Percentiles rank a stretch among this genome's conserved stretches.
These are phyloP conservation scores for Echiichthys vipera DNA, from an alignment of 2,797 vertebrate species.

Conservation along the genomic window DNA sequence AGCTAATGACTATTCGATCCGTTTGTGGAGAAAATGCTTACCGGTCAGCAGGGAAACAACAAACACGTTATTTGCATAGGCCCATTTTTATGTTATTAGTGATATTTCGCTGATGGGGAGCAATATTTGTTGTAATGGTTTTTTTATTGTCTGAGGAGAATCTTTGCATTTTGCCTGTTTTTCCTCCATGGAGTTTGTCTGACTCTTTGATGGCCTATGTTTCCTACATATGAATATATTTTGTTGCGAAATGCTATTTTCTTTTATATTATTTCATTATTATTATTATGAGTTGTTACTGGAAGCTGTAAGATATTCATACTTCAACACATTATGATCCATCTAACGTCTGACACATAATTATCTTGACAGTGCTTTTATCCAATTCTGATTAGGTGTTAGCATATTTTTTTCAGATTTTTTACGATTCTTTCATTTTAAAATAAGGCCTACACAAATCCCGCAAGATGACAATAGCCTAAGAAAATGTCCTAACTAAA, in stretches of 20 bases:
- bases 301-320: neutral
- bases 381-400: neutral
- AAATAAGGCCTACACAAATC: slow-evolving; percentile 8
- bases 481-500: neutral
- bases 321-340: neutral
- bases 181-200: slow-evolving; percentile 7
- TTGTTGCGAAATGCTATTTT: too few species aligned
- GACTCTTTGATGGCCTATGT: neutral
- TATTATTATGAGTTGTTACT: too few species aligned
- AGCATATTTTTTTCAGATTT: neutral
- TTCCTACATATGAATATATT: neutral
- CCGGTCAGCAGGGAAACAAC: slow-evolving; percentile 63
- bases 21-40: slow-evolving; percentile 73
- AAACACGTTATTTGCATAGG: slow-evolving; percentile 68
- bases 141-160: neutral
- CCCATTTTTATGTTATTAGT: slow-evolving; percentile 42
- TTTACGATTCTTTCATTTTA: neutral
- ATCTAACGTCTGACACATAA: neutral
- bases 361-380: neutral
- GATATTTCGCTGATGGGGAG: slow-evolving; percentile 24
- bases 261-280: too few species aligned
- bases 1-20: slow-evolving; percentile 88
- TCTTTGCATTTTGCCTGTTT: neutral
- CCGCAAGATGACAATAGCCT: too few species aligned
- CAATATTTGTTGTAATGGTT: slow-evolving; percentile 11